phyloP scores from a whole-genome alignment of 2,888 invertebrate species.

The Lasioglossum pauxillum region DNA sequence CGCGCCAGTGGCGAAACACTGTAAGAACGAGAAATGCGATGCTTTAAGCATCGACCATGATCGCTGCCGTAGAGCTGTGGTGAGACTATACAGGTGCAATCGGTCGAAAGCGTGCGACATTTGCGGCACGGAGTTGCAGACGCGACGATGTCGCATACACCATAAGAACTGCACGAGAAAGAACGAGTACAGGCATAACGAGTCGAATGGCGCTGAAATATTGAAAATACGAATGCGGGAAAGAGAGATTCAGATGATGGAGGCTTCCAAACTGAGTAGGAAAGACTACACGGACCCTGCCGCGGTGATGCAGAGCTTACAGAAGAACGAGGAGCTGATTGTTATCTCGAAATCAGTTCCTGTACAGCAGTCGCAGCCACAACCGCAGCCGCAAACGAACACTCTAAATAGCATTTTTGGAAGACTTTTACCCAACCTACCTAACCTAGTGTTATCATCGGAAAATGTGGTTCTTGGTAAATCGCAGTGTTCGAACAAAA shows the following conservation, averaged over 20 bases:
- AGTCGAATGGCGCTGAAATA: slow-evolving; percentile 73
- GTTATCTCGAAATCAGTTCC: slow-evolving; percentile 76
- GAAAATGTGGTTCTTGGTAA: slow-evolving; percentile 64
- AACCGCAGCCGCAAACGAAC: slow-evolving; percentile 33
- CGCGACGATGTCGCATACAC: slow-evolving; percentile 73
- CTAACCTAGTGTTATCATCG: slow-evolving; percentile 66
- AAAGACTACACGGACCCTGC: slow-evolving; percentile 77
- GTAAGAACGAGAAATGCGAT: slow-evolving; percentile 72
- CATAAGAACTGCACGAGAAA: slow-evolving; percentile 78
- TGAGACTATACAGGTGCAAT: slow-evolving; percentile 70
- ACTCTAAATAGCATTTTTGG: slow-evolving; percentile 63
- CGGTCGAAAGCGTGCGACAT: slow-evolving; percentile 75
- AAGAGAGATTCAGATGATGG: slow-evolving; percentile 79
- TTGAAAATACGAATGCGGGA: slow-evolving; percentile 79
- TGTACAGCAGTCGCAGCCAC: slow-evolving; percentile 26
- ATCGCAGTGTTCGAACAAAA: slow-evolving; percentile 36
- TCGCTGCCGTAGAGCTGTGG: slow-evolving; percentile 76
- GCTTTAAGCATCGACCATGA: slow-evolving; percentile 81
- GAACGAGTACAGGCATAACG: slow-evolving; percentile 78
- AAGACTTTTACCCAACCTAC: slow-evolving; percentile 68
- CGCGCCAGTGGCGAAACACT: slow-evolving; percentile 79
- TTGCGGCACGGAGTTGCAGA: slow-evolving; percentile 75
- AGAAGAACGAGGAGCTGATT: slow-evolving; percentile 80
- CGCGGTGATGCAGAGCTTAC: slow-evolving; percentile 75
- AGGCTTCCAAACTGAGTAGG: slow-evolving; percentile 72